phyloP scores from a whole-genome alignment of 53 echinoderm and acorn worm genomes.

The Stichopus horrens region DNA sequence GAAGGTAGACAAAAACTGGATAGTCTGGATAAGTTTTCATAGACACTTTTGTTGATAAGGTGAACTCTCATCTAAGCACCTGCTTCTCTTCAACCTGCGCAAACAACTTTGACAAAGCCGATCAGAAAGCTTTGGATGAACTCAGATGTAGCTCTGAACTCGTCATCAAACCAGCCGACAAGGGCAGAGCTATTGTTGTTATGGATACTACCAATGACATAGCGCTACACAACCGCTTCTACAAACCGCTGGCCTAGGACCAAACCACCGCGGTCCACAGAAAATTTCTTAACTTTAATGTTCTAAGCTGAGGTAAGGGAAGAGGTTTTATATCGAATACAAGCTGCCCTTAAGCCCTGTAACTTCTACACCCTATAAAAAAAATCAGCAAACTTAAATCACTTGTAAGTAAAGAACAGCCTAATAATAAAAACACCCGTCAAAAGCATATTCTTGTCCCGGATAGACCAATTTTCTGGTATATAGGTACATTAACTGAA shows the following conservation, averaged over 20 bases:
- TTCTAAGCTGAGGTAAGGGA: background rate
- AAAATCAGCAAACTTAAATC: background rate
- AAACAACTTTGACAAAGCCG: background rate
- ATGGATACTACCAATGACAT: background rate
- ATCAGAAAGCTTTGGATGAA: background rate
- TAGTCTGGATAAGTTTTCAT: background rate
- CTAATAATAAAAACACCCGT: background rate
- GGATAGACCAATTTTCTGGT: background rate
- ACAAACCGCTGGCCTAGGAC: background rate
- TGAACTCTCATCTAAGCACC: background rate
- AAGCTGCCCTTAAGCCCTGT: background rate
- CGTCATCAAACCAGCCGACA: conserved; percentile 21
- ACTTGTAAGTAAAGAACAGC: background rate
- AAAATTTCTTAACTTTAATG: background rate
- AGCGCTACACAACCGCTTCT: background rate
- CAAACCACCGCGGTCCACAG: background rate
- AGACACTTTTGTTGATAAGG: background rate
- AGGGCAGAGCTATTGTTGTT: conserved; percentile 17
- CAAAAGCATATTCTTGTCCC: conserved; percentile 3
- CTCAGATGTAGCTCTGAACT: background rate
- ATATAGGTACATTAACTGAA: conserved; percentile 15
- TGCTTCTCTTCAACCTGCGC: background rate
- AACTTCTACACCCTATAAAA: conserved; percentile 7
- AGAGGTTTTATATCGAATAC: conserved; percentile 8
- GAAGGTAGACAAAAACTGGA: background rate